Evolutionary conservation across 2,888 invertebrate genomes (phyloP).

Genomic region (Erpobdella octoculata): DNA sequence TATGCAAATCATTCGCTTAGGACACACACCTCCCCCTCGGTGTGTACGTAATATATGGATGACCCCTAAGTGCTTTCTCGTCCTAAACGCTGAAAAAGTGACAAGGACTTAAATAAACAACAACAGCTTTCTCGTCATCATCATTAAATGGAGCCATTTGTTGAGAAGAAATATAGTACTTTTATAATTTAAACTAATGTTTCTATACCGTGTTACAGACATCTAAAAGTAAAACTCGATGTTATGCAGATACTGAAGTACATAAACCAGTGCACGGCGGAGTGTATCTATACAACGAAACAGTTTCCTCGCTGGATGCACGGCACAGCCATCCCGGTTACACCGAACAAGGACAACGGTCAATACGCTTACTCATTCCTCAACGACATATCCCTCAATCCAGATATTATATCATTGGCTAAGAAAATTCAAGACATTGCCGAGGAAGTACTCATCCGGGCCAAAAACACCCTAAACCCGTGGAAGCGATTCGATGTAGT

Average conservation of each 20-base stretch:
- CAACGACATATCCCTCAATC: conserved; percentile 68
- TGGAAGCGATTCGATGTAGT: conserved; percentile 52
- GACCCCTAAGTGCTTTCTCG: too few species aligned
- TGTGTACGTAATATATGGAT: too few species aligned
- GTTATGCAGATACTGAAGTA: conserved; percentile 12
- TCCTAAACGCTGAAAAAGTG: too few species aligned
- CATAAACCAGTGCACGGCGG: conserved; percentile 10
- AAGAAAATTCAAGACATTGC: conserved; percentile 64
- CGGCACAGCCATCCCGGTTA: conserved; percentile 68
- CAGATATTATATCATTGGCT: conserved; percentile 54
- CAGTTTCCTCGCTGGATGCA: conserved; percentile 78
- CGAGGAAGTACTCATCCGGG: conserved; percentile 61
- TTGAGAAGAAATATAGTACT: neutral
- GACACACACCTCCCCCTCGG: too few species aligned
- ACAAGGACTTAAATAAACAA: too few species aligned
- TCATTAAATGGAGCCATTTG: too few species aligned
- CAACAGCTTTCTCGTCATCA: too few species aligned
- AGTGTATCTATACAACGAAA: conserved; percentile 19
- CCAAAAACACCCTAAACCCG: conserved; percentile 60
- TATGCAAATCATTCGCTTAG: too few species aligned
- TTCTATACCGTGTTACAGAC: too few species aligned
- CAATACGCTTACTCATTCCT: conserved; percentile 66
- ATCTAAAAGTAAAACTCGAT: too few species aligned
- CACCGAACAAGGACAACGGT: conserved; percentile 55
- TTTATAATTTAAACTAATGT: neutral